Percentiles rank a stretch among this genome's conserved stretches.
These are phyloP conservation scores for Toxostoma redivivum DNA, from an alignment of 2,113 vertebrate species.

Conservation along the genomic window DNA sequence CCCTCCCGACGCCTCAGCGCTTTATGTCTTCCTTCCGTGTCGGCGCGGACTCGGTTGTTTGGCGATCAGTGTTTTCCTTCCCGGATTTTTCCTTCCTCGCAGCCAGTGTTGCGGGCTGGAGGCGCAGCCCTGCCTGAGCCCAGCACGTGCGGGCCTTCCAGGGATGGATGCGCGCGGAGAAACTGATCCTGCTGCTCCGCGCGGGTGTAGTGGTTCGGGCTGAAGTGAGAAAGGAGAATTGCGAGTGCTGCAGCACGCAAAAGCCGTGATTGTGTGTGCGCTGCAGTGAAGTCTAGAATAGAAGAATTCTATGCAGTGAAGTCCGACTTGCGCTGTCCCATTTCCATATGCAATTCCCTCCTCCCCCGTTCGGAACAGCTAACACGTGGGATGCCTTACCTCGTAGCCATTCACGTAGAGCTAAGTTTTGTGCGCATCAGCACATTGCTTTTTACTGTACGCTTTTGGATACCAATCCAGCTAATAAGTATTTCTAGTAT, in stretches of 20 bases:
- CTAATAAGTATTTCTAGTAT: not conserved
- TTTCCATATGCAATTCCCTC: rapidly evolving
- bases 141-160: too few relatives aligned
- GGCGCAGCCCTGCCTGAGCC: too few relatives aligned
- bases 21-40: not conserved
- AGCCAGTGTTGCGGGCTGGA: too few relatives aligned
- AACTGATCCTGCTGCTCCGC: not conserved
- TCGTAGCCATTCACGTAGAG: not conserved
- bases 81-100: too few relatives aligned
- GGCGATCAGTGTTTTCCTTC: too few relatives aligned
- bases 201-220: rapidly evolving
- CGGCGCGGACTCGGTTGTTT: not conserved
- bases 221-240: rapidly evolving
- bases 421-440: not conserved
- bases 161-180: rapidly evolving
- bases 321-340: rapidly evolving
- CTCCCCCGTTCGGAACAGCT: not conserved
- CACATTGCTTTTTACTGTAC: not conserved
- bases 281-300: rapidly evolving
- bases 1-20: rapidly evolving
- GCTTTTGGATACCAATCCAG: not conserved
- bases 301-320: rapidly evolving
- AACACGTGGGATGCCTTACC: not conserved
- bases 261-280: rapidly evolving
- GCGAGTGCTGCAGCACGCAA: rapidly evolving